These are phyloP conservation scores for Poeciliopsis presidionis DNA, from an alignment of 2,797 vertebrate species.

Conservation along the genomic window DNA sequence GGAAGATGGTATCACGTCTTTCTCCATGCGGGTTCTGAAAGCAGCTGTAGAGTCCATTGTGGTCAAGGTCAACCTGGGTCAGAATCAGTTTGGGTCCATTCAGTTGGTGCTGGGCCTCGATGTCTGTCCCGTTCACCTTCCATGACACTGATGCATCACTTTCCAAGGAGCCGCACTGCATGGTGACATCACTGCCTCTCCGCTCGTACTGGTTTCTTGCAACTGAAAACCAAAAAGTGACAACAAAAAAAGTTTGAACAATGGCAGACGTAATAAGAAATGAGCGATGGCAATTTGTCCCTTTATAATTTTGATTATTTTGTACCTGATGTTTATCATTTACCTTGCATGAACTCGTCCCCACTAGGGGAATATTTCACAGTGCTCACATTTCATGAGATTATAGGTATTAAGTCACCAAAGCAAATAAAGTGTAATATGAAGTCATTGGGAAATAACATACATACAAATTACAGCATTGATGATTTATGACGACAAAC, in stretches of 20 bases:
- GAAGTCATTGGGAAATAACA: neutral
- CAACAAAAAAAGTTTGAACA: slow-evolving; percentile 7
- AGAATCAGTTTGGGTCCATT: slow-evolving; percentile 87
- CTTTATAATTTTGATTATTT: neutral
- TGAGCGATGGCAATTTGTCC: neutral
- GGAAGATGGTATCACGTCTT: slow-evolving; percentile 88
- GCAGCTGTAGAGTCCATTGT: slow-evolving; percentile 93
- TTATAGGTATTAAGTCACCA: neutral
- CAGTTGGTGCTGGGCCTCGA: slow-evolving; percentile 82
- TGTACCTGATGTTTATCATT: neutral
- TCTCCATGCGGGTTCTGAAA: slow-evolving; percentile 93
- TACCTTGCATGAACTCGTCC: neutral
- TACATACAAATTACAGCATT: neutral
- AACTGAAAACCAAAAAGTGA: slow-evolving; percentile 69
- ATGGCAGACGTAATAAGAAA: neutral
- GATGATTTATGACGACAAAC: neutral
- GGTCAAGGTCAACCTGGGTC: slow-evolving; percentile 83
- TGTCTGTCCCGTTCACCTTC: slow-evolving; percentile 93
- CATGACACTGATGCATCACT: slow-evolving; percentile 88
- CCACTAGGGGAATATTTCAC: neutral
- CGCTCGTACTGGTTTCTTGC: slow-evolving; percentile 87
- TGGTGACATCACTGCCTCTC: slow-evolving; percentile 89
- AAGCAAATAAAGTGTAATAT: neutral
- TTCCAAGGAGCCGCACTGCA: slow-evolving; percentile 91
- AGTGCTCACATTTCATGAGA: neutral